Conservation (phyloP, 2,888 invertebrate species). For the Ptychoptera contaminata region DNA sequence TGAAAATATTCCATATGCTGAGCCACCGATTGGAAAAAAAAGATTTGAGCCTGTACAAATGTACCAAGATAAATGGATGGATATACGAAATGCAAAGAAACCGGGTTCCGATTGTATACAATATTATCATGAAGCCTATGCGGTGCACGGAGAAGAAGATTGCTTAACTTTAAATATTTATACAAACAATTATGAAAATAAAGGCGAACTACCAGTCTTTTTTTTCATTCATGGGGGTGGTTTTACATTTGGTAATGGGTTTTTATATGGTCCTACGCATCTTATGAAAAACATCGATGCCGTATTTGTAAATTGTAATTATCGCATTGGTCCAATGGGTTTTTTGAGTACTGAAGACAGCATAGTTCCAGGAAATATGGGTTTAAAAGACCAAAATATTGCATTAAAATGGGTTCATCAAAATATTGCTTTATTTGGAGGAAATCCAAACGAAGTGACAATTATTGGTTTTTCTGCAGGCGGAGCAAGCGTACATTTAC, state of each 20-base stretch:
- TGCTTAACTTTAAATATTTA: slow-evolving; percentile 49
- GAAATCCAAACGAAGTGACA: slow-evolving; percentile 51
- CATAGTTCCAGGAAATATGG: slow-evolving; percentile 51
- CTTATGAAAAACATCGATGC: slow-evolving; percentile 31
- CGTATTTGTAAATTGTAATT: slow-evolving; percentile 46
- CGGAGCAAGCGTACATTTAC: slow-evolving; percentile 58
- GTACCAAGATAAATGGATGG: slow-evolving; percentile 15
- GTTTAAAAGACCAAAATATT: slow-evolving; percentile 55
- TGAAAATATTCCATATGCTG: slow-evolving; percentile 49
- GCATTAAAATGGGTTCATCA: slow-evolving; percentile 53
- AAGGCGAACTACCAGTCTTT: slow-evolving; percentile 40
- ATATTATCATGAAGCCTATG: slow-evolving; percentile 33
- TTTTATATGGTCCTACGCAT: slow-evolving; percentile 36
- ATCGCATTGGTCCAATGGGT: slow-evolving; percentile 56
- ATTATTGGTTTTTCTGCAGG: slow-evolving; percentile 58
- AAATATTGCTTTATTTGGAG: slow-evolving; percentile 54
- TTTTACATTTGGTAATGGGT: slow-evolving; percentile 49
- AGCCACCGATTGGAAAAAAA: slow-evolving; percentile 44
- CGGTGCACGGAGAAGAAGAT: slow-evolving; percentile 42
- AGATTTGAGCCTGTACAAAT: slow-evolving; percentile 35
- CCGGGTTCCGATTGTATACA: slow-evolving; percentile 45
- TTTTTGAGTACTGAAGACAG: slow-evolving; percentile 60
- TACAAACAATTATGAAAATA: slow-evolving; percentile 32
- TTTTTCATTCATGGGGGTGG: slow-evolving; percentile 53
- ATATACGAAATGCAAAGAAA: slow-evolving; percentile 35